A percentile compares a stretch with the other conserved stretches of the same genome.
Conservation (phyloP, 2,113 vertebrate species). For the Typhlomys cinereus region DNA sequence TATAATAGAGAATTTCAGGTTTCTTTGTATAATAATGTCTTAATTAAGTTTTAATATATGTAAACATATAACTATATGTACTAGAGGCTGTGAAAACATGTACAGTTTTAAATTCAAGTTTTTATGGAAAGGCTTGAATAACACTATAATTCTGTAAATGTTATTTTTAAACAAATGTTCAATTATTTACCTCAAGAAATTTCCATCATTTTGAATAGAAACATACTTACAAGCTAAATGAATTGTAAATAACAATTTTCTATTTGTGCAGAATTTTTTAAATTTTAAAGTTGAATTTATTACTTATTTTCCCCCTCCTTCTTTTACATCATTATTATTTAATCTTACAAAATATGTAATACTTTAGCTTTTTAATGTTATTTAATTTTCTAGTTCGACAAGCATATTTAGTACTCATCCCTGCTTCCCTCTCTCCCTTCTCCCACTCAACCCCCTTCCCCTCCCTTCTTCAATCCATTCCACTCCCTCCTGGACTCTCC, state of each 20-base stretch:
- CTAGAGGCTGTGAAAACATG: neutral
- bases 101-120: neutral
- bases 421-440: no score
- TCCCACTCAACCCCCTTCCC: no score
- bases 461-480: no score
- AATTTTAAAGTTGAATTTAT: no score
- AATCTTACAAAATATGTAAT: no score
- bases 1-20: neutral
- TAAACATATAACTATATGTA: neutral
- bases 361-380: no score
- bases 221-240: neutral
- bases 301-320: no score
- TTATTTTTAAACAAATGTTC: neutral
- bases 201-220: neutral
- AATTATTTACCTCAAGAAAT: constrained; percentile 9
- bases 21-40: neutral
- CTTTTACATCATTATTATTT: no score
- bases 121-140: neutral
- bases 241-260: constrained; percentile 23
- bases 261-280: neutral
- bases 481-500: no score
- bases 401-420: no score
- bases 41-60: neutral
- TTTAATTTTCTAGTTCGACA: no score
- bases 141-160: constrained; percentile 25